Percentiles rank a stretch among this genome's conserved stretches.
phyloP scores from a whole-genome alignment of 2,113 vertebrate genomes.

The Paramormyrops kingsleyae region DNA sequence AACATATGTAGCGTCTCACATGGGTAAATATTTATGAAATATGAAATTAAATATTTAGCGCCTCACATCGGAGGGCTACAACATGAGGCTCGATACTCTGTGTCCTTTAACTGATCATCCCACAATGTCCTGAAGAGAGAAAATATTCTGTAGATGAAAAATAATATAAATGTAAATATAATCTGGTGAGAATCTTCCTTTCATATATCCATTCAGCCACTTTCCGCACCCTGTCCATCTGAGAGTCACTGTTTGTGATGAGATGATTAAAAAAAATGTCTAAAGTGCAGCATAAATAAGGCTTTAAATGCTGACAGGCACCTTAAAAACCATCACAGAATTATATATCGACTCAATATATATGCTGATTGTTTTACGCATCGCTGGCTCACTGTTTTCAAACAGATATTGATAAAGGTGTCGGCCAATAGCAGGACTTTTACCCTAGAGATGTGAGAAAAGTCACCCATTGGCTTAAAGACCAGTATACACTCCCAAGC shows the following conservation, averaged over 20 bases:
- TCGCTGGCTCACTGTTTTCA: neutral
- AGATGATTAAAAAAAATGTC: neutral
- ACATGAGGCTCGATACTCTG: neutral
- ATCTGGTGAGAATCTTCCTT: neutral
- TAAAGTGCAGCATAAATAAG: neutral
- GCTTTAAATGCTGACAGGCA: neutral
- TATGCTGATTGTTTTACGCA: neutral
- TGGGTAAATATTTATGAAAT: slow-evolving; percentile 3
- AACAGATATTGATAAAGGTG: neutral
- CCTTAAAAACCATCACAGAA: neutral
- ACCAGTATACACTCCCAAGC: neutral
- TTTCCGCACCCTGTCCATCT: neutral
- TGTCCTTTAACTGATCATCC: neutral
- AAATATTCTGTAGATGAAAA: neutral
- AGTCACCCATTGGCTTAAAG: neutral
- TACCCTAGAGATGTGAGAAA: neutral
- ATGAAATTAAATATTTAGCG: neutral
- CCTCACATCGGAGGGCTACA: neutral
- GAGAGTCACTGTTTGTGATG: neutral
- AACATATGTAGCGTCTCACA: neutral
- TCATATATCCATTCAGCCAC: neutral
- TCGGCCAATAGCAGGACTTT: neutral
- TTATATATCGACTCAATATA: slow-evolving; percentile 2
- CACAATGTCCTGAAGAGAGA: neutral
- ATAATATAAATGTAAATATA: slow-evolving; percentile 5